Conservation (phyloP, 2,113 vertebrate species). For the Daubentonia madagascariensis region DNA sequence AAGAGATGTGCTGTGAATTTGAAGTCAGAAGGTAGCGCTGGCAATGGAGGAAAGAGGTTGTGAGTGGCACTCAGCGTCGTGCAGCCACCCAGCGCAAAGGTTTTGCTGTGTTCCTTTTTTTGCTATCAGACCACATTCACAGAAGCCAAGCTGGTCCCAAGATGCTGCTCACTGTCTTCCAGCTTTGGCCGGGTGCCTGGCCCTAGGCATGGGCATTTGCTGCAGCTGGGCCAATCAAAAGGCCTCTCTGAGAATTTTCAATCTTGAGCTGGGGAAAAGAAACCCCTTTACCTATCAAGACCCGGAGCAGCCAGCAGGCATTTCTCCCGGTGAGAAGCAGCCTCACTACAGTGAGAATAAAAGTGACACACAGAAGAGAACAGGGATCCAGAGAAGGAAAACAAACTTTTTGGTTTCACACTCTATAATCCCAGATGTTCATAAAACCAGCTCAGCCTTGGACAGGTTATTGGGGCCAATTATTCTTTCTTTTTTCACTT, state of each 20-base stretch:
- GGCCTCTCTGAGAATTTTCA: background rate
- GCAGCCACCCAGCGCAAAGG: background rate
- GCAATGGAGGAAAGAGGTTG: background rate
- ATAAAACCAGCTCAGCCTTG: background rate
- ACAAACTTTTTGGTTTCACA: background rate
- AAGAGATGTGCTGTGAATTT: background rate
- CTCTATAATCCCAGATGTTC: background rate
- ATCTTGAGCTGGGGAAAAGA: background rate
- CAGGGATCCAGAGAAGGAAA: background rate
- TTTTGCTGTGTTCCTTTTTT: background rate
- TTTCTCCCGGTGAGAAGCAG: background rate
- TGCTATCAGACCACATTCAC: background rate
- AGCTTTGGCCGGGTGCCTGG: background rate
- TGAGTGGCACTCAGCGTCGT: rapidly evolving
- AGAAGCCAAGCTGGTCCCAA: background rate
- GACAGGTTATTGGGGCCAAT: too few species aligned
- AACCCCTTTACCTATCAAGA: background rate
- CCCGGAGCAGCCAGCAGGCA: background rate
- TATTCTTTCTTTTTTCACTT: background rate
- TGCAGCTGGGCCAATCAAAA: background rate
- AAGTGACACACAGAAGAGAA: background rate
- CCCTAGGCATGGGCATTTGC: background rate
- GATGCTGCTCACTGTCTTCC: background rate
- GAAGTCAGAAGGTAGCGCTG: background rate
- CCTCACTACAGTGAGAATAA: background rate